Conservation (phyloP, 2,113 vertebrate genomes). For the Sylvicapra grimmia region DNA sequence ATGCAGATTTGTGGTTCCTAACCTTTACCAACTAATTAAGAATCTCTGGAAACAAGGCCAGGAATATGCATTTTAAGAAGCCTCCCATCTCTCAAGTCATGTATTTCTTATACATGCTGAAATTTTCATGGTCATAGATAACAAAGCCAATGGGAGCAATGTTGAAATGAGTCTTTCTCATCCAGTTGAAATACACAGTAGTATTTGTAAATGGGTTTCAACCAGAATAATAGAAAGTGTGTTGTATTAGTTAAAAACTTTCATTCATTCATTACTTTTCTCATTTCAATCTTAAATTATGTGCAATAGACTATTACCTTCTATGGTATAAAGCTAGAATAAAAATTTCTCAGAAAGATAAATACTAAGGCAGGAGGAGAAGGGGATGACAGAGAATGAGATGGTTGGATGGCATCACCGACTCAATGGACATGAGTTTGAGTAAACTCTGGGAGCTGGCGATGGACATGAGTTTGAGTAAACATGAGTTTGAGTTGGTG, state of each 20-base stretch:
- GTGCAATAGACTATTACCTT: neutral
- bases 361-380: neutral
- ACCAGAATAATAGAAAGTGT: neutral
- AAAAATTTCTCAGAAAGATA: neutral
- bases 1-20: neutral
- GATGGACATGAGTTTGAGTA: neutral
- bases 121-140: neutral
- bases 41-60: neutral
- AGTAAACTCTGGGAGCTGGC: neutral
- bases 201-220: conserved; percentile 2
- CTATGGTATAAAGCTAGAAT: neutral
- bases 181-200: neutral
- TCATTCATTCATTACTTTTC: neutral
- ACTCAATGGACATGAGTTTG: neutral
- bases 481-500: neutral
- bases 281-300: neutral
- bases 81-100: neutral
- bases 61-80: neutral
- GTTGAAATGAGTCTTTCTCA: neutral
- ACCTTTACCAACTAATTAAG: neutral
- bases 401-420: neutral
- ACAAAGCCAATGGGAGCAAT: neutral
- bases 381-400: neutral
- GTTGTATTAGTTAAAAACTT: neutral
- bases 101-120: neutral